A percentile compares a stretch with the other conserved stretches of the same genome.
Evolutionary conservation across 35 echinoderm and acorn worm genomes (phyloP).

Genomic region (Heliocidaris tuberculata): DNA sequence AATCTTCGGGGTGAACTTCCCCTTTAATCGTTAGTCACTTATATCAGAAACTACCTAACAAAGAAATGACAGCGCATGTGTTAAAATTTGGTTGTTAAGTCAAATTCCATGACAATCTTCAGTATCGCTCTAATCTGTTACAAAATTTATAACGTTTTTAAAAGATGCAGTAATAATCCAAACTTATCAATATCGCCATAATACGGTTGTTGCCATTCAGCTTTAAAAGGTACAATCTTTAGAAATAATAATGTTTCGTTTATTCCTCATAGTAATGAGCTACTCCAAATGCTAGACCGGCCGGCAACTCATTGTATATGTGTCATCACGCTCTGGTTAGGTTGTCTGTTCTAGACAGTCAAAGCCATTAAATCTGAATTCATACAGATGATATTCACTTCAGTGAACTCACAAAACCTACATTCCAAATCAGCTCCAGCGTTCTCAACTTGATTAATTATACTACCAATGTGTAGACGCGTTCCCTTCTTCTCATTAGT

Average conservation of each 20-base stretch:
- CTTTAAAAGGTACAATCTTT: no score
- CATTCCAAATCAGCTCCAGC: background rate
- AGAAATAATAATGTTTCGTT: no score
- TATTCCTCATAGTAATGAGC: no score
- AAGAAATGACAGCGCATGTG: no score
- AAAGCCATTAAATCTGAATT: constrained; percentile 6
- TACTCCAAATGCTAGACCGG: background rate
- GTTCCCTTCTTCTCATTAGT: background rate
- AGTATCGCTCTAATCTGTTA: background rate
- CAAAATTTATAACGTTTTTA: background rate
- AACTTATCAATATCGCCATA: no score
- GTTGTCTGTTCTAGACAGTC: background rate
- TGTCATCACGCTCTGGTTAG: background rate
- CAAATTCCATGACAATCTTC: background rate
- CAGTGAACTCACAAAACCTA: background rate
- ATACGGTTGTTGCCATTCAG: no score
- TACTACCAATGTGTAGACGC: background rate
- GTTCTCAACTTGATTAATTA: constrained; percentile 6
- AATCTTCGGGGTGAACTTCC: no score
- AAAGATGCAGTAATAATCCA: no score
- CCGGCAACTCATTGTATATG: background rate
- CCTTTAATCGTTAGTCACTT: no score
- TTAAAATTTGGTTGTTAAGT: no score
- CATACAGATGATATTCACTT: background rate
- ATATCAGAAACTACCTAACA: no score